These are phyloP conservation scores for Beroe ovata DNA, from an alignment of 37 sponge, comb jelly and placozoan genomes.

Conservation along the genomic window DNA sequence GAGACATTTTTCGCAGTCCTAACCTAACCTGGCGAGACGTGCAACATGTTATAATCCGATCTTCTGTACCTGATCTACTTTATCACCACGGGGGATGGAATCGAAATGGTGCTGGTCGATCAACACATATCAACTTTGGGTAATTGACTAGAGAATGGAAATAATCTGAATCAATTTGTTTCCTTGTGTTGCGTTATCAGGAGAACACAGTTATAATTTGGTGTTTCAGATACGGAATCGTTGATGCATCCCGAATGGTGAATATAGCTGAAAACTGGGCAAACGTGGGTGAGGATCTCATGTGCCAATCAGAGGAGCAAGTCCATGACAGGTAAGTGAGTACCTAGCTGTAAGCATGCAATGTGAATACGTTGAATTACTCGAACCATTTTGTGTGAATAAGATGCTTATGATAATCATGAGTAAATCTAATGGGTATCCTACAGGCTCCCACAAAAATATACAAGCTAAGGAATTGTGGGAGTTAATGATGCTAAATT, in stretches of 20 bases:
- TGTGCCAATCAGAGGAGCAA: background rate
- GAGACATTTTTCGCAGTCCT: background rate
- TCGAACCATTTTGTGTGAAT: too few species aligned
- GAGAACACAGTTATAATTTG: background rate
- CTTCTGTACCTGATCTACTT: conserved; percentile 6
- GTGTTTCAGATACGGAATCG: background rate
- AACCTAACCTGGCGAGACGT: conserved; percentile 37
- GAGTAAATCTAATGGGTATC: too few species aligned
- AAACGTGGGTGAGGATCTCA: background rate
- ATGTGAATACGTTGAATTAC: too few species aligned
- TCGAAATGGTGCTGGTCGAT: conserved; percentile 10
- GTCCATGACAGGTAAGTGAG: background rate
- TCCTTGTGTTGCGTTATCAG: background rate
- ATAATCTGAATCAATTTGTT: too few species aligned
- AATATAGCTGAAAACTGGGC: conserved; percentile 59
- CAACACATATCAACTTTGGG: conserved; percentile 50
- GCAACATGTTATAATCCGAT: conserved; percentile 15
- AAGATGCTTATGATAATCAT: too few species aligned
- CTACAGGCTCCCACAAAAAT: too few species aligned
- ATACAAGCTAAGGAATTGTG: too few species aligned
- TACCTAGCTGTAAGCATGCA: too few species aligned
- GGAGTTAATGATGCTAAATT: too few species aligned
- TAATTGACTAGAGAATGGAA: too few species aligned
- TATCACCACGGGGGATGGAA: conserved; percentile 62
- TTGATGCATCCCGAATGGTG: background rate